Evolutionary conservation across 2,797 vertebrate species (phyloP).

Genomic region (Hyperoplus immaculatus): DNA sequence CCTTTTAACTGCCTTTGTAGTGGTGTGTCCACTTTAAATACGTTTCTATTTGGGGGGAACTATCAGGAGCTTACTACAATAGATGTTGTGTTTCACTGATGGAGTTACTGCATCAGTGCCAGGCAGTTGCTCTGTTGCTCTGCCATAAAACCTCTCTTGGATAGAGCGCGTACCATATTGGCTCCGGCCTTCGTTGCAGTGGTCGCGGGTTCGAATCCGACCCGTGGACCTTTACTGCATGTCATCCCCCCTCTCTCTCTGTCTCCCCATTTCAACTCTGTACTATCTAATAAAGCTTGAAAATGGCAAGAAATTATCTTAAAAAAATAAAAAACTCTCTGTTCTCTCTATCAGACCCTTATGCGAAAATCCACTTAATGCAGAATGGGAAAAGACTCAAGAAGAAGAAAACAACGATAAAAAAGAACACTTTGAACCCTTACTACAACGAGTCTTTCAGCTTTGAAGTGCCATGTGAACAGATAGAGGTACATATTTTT

Average conservation of each 20-base stretch:
- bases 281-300: no score
- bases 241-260: no score
- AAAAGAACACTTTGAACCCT: constrained; percentile 98
- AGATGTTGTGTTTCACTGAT: constrained; percentile 58
- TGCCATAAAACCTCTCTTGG: constrained; percentile 45
- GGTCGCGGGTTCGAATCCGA: no score
- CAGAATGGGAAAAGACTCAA: constrained; percentile 98
- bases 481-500: constrained; percentile 91
- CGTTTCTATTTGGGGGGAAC: constrained; percentile 43
- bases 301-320: no score
- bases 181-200: no score
- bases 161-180: no score
- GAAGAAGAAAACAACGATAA: constrained; percentile 99
- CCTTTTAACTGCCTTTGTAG: constrained; percentile 22
- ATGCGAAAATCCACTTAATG: constrained; percentile 99
- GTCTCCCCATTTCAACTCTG: no score
- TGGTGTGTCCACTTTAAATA: constrained; percentile 46
- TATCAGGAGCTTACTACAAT: constrained; percentile 35
- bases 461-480: constrained; percentile 98
- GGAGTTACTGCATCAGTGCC: constrained; percentile 46
- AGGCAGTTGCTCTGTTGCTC: constrained; percentile 44
- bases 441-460: constrained; percentile 99
- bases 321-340: constrained; percentile 30
- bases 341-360: constrained; percentile 90
- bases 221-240: no score